A percentile compares a stretch with the other conserved stretches of the same genome.
phyloP scores from a whole-genome alignment of 2,113 vertebrate genomes.

The Anguilla rostrata region DNA sequence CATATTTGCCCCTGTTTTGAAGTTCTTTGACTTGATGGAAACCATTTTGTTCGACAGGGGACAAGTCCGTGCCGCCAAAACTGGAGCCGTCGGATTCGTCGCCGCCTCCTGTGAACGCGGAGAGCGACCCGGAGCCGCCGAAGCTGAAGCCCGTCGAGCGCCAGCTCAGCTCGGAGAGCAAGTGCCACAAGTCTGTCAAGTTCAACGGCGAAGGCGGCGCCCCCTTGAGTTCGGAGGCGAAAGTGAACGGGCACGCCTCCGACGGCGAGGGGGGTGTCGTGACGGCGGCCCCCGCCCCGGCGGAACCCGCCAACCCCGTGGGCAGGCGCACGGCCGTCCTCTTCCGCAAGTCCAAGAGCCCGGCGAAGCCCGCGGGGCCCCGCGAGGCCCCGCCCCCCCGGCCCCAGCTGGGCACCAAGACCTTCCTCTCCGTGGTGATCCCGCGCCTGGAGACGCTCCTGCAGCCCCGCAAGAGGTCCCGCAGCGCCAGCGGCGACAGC shows the following conservation, averaged over 20 bases:
- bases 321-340: slow-evolving; percentile 89
- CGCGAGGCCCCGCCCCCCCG: slow-evolving; percentile 78
- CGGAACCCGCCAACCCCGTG: slow-evolving; percentile 81
- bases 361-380: slow-evolving; percentile 77
- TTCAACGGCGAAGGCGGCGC: slow-evolving; percentile 77
- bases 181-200: slow-evolving; percentile 75
- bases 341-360: slow-evolving; percentile 92
- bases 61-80: slow-evolving; percentile 94
- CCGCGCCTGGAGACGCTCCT: slow-evolving; percentile 95
- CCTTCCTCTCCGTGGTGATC: slow-evolving; percentile 97
- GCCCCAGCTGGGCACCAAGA: slow-evolving; percentile 90
- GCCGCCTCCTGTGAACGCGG: slow-evolving; percentile 85
- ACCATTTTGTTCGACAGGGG: slow-evolving; percentile 76
- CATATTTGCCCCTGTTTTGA: too few relatives aligned
- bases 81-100: slow-evolving; percentile 94
- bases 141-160: slow-evolving; percentile 90
- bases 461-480: slow-evolving; percentile 93
- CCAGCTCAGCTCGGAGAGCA: slow-evolving; percentile 75
- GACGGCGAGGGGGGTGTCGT: slow-evolving; percentile 77
- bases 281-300: slow-evolving; percentile 82
- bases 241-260: slow-evolving; percentile 83
- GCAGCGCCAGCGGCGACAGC: slow-evolving; percentile 78
- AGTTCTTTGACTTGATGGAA: too few relatives aligned
- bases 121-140: slow-evolving; percentile 88
- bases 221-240: slow-evolving; percentile 73